Conservation (phyloP, 2,113 vertebrate genomes). For the Pollachius pollachius region DNA sequence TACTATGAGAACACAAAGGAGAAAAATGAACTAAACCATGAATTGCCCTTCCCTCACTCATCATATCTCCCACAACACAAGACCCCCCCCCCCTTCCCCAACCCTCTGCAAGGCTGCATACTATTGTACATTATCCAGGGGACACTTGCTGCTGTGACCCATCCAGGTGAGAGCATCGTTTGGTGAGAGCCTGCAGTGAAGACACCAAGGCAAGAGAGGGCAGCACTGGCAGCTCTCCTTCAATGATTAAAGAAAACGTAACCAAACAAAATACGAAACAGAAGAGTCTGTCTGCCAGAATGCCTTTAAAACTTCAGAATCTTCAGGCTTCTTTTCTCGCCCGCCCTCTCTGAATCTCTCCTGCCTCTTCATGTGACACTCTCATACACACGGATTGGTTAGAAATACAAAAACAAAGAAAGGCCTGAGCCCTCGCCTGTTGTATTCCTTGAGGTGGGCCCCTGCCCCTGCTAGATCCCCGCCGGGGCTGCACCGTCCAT, state of each 20-base stretch:
- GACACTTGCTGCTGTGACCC: slow-evolving; percentile 41
- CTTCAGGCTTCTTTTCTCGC: no score
- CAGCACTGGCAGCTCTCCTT: slow-evolving; percentile 55
- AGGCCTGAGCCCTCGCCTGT: slow-evolving; percentile 20
- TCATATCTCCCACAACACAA: slow-evolving; percentile 46
- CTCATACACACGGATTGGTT: no score
- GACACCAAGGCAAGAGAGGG: slow-evolving; percentile 34
- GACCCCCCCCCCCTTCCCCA: slow-evolving; percentile 47
- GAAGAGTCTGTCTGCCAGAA: no score
- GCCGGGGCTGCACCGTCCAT: slow-evolving; percentile 57
- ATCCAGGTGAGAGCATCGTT: slow-evolving; percentile 49
- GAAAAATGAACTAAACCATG: slow-evolving; percentile 22
- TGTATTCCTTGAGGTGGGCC: slow-evolving; percentile 40
- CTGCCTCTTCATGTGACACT: no score
- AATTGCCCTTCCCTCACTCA: slow-evolving; percentile 52
- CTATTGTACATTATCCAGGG: slow-evolving; percentile 60
- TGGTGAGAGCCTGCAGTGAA: slow-evolving; percentile 43
- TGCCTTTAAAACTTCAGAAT: no score
- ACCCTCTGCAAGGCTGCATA: slow-evolving; percentile 46
- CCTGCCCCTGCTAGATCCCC: slow-evolving; percentile 31
- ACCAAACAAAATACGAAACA: slow-evolving; percentile 36
- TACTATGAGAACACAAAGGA: slow-evolving; percentile 81
- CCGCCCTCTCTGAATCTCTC: no score
- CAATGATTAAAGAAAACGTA: slow-evolving; percentile 58
- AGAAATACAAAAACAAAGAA: slow-evolving; percentile 26